phyloP scores from a whole-genome alignment of 2,888 invertebrate species.

The Ophion costatus region DNA sequence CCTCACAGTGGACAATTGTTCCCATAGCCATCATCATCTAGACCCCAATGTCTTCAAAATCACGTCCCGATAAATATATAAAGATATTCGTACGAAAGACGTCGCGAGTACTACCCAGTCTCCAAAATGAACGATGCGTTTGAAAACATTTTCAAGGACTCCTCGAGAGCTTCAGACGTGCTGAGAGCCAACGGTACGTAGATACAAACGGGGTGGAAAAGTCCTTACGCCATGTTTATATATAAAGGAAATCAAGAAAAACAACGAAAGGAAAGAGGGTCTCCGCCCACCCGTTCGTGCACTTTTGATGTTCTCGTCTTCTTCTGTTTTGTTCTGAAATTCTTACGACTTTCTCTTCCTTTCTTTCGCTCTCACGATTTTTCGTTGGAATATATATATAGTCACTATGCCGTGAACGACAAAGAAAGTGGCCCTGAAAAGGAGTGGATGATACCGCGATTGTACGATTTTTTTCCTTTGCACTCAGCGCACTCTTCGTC shows the following conservation, averaged over 20 bases:
- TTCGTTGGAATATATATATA: conserved; percentile 2
- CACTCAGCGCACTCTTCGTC: conserved; percentile 14
- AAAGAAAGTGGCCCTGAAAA: conserved; percentile 73
- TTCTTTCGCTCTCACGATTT: conserved; percentile 42
- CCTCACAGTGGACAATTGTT: background rate
- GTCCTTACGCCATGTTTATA: background rate
- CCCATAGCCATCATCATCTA: background rate
- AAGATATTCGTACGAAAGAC: background rate
- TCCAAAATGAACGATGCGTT: background rate
- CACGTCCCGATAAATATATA: background rate
- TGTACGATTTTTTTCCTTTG: conserved; percentile 18
- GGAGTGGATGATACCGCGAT: conserved; percentile 69
- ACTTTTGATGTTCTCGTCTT: conserved; percentile 61
- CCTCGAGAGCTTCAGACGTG: background rate
- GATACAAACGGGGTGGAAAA: background rate
- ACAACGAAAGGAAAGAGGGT: conserved; percentile 42
- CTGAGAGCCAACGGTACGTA: background rate
- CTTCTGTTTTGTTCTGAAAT: conserved; percentile 78
- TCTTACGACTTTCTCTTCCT: conserved; percentile 74
- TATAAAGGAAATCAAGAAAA: conserved; percentile 46
- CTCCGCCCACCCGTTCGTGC: conserved; percentile 60
- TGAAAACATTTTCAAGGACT: background rate
- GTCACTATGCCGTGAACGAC: conserved; percentile 65
- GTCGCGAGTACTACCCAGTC: background rate
- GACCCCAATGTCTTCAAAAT: background rate